phyloP scores from a whole-genome alignment of 2,113 vertebrate genomes.

The Apus apus region DNA sequence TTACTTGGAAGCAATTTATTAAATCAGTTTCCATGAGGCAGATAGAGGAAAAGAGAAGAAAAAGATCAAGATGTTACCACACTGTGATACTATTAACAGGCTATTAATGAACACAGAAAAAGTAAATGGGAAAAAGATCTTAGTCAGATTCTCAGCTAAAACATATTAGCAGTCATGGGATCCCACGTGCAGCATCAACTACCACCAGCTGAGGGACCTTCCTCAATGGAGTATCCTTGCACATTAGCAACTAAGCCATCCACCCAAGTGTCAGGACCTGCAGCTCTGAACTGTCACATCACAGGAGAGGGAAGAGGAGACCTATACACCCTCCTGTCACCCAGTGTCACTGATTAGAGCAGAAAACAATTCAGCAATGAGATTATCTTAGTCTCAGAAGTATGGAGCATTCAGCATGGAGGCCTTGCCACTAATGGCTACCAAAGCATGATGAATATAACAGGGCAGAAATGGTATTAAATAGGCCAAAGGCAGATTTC shows the following conservation, averaged over 20 bases:
- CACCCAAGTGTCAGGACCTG: fast-evolving
- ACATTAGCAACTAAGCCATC: background rate
- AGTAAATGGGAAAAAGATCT: background rate
- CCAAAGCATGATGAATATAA: background rate
- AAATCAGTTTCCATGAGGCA: background rate
- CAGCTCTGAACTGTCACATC: background rate
- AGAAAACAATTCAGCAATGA: background rate
- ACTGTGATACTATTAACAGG: background rate
- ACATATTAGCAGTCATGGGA: background rate
- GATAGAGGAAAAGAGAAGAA: background rate
- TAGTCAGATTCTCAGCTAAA: background rate
- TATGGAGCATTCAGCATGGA: background rate
- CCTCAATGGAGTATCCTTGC: background rate
- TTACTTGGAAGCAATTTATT: background rate
- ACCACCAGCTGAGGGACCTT: background rate
- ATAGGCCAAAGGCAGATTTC: background rate
- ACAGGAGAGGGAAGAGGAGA: background rate
- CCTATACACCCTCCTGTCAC: background rate
- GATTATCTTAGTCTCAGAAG: background rate
- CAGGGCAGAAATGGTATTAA: background rate
- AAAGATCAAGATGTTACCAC: background rate
- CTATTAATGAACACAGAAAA: background rate
- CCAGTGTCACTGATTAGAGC: background rate
- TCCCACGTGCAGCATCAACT: background rate
- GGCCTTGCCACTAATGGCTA: background rate